Conservation (phyloP, 2,888 invertebrate species). For the Caenorhabditis angaria region DNA sequence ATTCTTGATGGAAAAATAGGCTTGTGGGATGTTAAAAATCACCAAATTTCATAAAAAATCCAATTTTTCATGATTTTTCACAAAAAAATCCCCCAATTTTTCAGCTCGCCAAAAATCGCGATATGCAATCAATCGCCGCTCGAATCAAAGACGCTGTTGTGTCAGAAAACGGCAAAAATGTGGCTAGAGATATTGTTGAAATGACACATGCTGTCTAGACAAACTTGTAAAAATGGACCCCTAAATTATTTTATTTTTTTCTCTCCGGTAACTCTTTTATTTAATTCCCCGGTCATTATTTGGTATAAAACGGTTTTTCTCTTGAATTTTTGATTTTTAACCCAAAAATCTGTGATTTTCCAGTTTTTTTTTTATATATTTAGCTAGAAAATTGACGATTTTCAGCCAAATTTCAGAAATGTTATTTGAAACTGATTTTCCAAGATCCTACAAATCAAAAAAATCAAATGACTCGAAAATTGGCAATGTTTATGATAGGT, state of each 20-base stretch:
- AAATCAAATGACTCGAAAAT: background rate
- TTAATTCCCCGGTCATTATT: background rate
- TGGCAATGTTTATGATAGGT: background rate
- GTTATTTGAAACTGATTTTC: background rate
- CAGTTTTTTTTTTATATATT: too few relatives aligned
- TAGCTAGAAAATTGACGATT: background rate
- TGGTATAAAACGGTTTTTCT: too few relatives aligned
- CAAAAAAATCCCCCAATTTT: too few relatives aligned
- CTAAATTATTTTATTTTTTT: background rate
- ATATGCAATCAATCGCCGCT: slow-evolving; percentile 51
- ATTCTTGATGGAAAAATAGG: too few relatives aligned
- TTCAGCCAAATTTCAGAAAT: background rate
- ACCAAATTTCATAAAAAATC: too few relatives aligned
- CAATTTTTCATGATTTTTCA: too few relatives aligned
- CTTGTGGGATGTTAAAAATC: too few relatives aligned
- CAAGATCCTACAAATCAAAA: background rate
- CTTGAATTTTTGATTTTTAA: too few relatives aligned
- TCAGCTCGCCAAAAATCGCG: slow-evolving; percentile 59
- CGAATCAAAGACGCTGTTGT: slow-evolving; percentile 63
- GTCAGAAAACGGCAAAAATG: slow-evolving; percentile 58
- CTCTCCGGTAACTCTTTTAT: background rate
- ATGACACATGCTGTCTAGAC: slow-evolving; percentile 61
- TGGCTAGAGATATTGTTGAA: slow-evolving; percentile 63
- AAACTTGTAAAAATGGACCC: background rate
- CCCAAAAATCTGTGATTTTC: too few relatives aligned